Conservation (phyloP, 2,797 vertebrate species). For the Sebastes itinus region DNA sequence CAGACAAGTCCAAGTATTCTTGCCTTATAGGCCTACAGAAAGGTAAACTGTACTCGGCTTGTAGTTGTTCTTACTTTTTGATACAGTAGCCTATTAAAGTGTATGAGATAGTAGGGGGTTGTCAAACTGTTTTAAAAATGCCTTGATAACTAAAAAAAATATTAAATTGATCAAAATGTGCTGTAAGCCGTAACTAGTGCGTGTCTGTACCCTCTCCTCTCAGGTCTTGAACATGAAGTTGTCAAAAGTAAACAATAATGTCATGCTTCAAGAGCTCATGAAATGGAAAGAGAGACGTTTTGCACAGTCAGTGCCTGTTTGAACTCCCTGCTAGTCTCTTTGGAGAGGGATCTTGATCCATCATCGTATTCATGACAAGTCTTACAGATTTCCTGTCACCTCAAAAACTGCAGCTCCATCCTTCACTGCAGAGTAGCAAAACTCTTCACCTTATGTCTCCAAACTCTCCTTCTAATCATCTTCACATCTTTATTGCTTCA, state of each 20-base stretch:
- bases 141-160: background rate
- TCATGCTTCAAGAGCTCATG: slow-evolving; percentile 9
- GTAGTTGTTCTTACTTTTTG: too few species aligned
- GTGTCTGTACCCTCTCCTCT: background rate
- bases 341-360: background rate
- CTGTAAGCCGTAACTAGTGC: too few species aligned
- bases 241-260: slow-evolving; percentile 11
- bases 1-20: too few species aligned
- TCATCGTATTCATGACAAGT: background rate
- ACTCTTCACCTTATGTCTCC: background rate
- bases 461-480: background rate
- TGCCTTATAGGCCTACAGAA: too few species aligned
- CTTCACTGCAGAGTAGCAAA: background rate
- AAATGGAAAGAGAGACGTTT: background rate
- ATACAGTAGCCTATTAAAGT: too few species aligned
- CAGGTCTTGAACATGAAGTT: background rate
- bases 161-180: background rate
- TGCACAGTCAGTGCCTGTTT: background rate
- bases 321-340: background rate
- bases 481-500: background rate
- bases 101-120: too few species aligned
- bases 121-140: background rate
- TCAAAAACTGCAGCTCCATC: background rate
- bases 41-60: too few species aligned
- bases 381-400: slow-evolving; percentile 3